Conservation (phyloP, 1,140 invertebrate species). For the Diploscapter pachys region DNA sequence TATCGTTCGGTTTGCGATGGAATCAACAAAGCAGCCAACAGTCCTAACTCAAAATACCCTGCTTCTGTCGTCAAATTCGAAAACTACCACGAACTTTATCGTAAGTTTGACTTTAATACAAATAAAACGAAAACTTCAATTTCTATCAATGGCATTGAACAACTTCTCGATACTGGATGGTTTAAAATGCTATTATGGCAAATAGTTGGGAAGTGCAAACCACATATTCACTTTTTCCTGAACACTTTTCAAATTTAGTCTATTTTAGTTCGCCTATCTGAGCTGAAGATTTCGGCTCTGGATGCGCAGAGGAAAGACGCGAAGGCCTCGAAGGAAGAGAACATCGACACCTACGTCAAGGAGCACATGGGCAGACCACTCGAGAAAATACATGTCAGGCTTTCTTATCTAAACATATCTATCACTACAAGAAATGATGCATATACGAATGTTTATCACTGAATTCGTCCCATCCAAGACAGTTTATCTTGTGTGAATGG, state of each 20-base stretch:
- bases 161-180: too few species aligned
- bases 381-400: slow-evolving; percentile 84
- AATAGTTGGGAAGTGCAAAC: too few species aligned
- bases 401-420: slow-evolving; percentile 23
- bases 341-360: slow-evolving; percentile 83
- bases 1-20: slow-evolving; percentile 80
- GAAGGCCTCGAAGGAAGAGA: slow-evolving; percentile 83
- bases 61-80: slow-evolving; percentile 82
- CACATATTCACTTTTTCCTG: background rate
- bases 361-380: slow-evolving; percentile 89
- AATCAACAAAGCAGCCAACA: slow-evolving; percentile 74
- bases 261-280: slow-evolving; percentile 71
- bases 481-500: slow-evolving; percentile 5
- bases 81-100: slow-evolving; percentile 90
- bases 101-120: slow-evolving; percentile 56
- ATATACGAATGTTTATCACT: slow-evolving; percentile 58
- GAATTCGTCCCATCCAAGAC: slow-evolving; percentile 55
- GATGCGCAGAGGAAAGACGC: slow-evolving; percentile 84
- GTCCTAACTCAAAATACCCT: slow-evolving; percentile 86
- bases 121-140: too few species aligned
- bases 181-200: too few species aligned
- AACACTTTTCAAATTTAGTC: slow-evolving; percentile 4
- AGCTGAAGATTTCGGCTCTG: slow-evolving; percentile 83
- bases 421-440: slow-evolving; percentile 1
- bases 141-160: too few species aligned